These are phyloP conservation scores for Epinephelus moara DNA, from an alignment of 2,113 vertebrate genomes.

Conservation along the genomic window DNA sequence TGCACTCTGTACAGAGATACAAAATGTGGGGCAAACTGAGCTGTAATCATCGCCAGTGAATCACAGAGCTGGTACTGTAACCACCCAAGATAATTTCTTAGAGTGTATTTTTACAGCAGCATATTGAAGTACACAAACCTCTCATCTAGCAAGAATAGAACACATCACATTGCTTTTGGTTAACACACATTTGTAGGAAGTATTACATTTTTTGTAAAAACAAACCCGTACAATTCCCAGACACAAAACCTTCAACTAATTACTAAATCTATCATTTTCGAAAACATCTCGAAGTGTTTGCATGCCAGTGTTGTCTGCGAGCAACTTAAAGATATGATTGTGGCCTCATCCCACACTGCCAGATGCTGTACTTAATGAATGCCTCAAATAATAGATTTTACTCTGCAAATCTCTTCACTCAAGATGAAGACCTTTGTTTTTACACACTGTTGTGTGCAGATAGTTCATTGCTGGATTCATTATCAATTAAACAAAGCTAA, in stretches of 20 bases:
- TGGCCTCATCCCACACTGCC: slow-evolving; percentile 52
- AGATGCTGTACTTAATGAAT: slow-evolving; percentile 53
- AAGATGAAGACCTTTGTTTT: slow-evolving; percentile 38
- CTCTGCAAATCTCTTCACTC: slow-evolving; percentile 14
- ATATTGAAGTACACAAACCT: neutral
- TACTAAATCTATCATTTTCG: slow-evolving; percentile 11
- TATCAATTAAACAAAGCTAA: slow-evolving; percentile 8
- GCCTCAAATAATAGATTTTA: slow-evolving; percentile 35
- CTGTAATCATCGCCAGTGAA: neutral
- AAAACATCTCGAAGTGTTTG: slow-evolving; percentile 15
- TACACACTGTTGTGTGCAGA: slow-evolving; percentile 6
- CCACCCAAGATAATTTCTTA: neutral
- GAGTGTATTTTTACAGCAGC: neutral
- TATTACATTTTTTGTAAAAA: neutral
- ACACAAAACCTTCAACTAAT: slow-evolving; percentile 9
- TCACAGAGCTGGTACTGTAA: neutral
- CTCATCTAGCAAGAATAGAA: neutral
- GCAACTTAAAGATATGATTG: slow-evolving; percentile 30
- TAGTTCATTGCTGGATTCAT: slow-evolving; percentile 6
- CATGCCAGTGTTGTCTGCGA: slow-evolving; percentile 3
- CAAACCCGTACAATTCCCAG: neutral
- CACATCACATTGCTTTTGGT: neutral
- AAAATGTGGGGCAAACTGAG: neutral
- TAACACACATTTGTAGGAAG: neutral
- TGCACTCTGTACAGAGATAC: neutral